phyloP scores from a whole-genome alignment of 2,888 invertebrate species.

The Acrobasis consociella region DNA sequence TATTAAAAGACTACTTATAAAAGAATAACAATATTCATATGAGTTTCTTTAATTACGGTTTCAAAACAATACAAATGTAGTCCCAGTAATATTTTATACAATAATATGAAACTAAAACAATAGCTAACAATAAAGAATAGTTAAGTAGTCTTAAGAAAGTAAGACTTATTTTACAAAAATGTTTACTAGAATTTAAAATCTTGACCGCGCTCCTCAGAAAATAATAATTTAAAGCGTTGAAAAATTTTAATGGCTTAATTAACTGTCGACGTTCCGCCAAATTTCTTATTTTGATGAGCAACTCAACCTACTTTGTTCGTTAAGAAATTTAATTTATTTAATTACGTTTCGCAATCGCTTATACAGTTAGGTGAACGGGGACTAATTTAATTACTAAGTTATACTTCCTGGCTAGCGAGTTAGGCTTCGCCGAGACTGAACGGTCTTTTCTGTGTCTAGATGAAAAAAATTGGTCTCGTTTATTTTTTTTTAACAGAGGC shows the following conservation, averaged over 20 bases:
- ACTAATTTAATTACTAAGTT: slow-evolving; percentile 9
- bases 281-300: slow-evolving; percentile 61
- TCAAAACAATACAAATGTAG: no score
- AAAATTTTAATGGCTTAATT: slow-evolving; percentile 67
- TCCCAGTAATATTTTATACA: neutral
- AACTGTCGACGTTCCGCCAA: slow-evolving; percentile 57
- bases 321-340: slow-evolving; percentile 47
- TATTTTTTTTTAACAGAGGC: no score
- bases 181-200: slow-evolving; percentile 47
- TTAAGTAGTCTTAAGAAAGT: neutral
- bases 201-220: slow-evolving; percentile 48
- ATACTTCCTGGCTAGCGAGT: neutral
- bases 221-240: slow-evolving; percentile 55
- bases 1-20: no score
- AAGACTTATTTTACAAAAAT: slow-evolving; percentile 31
- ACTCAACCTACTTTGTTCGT: slow-evolving; percentile 51
- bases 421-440: neutral
- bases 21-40: no score
- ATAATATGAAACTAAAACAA: neutral
- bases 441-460: neutral
- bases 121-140: neutral
- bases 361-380: slow-evolving; percentile 22
- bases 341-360: slow-evolving; percentile 23
- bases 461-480: no score
- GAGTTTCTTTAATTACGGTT: no score